Conservation (phyloP, 2,888 invertebrate genomes). For the Lucinisca nassula region DNA sequence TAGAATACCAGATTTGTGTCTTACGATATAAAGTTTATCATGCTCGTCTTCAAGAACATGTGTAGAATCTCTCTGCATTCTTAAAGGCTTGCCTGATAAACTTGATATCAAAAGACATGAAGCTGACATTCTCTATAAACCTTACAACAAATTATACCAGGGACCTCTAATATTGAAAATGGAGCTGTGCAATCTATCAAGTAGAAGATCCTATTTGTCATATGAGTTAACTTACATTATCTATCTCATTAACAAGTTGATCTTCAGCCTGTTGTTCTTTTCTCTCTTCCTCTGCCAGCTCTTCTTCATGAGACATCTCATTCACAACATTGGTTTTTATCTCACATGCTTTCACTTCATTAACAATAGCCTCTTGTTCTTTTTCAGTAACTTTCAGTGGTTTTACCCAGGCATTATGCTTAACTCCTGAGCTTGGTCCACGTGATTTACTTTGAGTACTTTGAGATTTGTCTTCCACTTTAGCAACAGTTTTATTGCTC, state of each 20-base stretch:
- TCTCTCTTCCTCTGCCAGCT: constrained; percentile 28
- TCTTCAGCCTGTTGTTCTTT: constrained; percentile 62
- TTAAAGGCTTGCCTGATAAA: no score
- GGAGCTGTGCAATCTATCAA: no score
- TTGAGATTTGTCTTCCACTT: background rate
- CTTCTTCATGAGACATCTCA: background rate
- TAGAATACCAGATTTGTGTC: no score
- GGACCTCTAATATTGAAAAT: no score
- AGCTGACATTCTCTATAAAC: no score
- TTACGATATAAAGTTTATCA: no score
- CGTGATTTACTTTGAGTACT: background rate
- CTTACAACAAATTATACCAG: no score
- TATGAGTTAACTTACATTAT: constrained; percentile 72
- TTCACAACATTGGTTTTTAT: background rate
- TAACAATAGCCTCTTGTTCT: background rate
- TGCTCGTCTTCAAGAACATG: no score
- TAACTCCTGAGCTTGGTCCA: background rate
- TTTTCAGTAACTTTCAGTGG: constrained; percentile 5
- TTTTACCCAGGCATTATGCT: constrained; percentile 6
- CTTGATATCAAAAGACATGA: no score
- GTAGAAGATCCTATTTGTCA: no score
- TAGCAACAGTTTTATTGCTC: background rate
- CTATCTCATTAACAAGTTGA: constrained; percentile 71
- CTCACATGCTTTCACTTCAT: background rate
- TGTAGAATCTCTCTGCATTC: no score